Percentiles rank a stretch among this genome's conserved stretches.
phyloP scores from a whole-genome alignment of 2,113 vertebrate species.

The Glaucomys volans region DNA sequence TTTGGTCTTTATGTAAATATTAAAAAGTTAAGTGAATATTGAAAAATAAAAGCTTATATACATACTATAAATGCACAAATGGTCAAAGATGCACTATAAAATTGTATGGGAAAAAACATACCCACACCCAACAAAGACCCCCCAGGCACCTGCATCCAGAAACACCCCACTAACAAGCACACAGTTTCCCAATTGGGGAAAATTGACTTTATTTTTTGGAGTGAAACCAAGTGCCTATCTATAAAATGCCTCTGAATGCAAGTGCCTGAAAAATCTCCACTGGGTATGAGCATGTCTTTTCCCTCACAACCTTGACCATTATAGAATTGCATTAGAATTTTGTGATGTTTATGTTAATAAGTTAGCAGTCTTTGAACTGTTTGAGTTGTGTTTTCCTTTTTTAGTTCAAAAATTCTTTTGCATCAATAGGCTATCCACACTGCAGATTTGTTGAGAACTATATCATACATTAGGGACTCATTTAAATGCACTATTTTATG shows the following conservation, averaged over 20 bases:
- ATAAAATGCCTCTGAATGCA: no score
- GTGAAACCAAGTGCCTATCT: no score
- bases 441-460: conserved; percentile 62
- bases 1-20: conserved; percentile 78
- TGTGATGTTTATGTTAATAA: no score
- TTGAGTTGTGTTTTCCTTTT: no score
- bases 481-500: conserved; percentile 81
- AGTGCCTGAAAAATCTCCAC: no score
- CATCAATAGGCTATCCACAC: no score
- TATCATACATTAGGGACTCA: conserved; percentile 81
- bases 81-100: conserved; percentile 83
- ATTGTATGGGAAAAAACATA: conserved; percentile 75
- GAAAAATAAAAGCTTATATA: conserved; percentile 84
- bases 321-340: no score
- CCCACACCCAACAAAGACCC: conserved; percentile 78
- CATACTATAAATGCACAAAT: conserved; percentile 81
- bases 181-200: conserved; percentile 67
- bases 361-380: no score
- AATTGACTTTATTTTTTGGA: no score
- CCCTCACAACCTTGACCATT: no score
- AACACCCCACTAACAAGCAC: conserved; percentile 83
- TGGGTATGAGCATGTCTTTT: no score
- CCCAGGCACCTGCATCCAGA: conserved; percentile 71
- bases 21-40: conserved; percentile 81
- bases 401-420: no score